phyloP scores from a whole-genome alignment of 2,797 vertebrate species.

The Tapera naevia region DNA sequence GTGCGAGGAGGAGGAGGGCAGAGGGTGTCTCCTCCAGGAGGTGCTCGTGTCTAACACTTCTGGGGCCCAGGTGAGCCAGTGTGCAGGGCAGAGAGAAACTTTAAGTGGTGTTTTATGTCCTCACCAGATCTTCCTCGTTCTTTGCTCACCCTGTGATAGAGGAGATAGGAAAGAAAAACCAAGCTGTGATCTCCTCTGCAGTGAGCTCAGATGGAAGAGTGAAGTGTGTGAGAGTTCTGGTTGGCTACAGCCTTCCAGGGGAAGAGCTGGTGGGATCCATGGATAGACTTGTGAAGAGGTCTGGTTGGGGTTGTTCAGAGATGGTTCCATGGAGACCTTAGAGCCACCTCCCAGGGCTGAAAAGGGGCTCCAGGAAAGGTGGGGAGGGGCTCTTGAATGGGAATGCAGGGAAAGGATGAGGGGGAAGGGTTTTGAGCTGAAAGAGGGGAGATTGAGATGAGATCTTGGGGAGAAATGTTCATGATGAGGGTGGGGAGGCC shows the following conservation, averaged over 20 bases:
- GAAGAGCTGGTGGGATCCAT: background rate
- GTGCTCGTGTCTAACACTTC: background rate
- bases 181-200: background rate
- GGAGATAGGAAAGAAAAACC: rapidly evolving
- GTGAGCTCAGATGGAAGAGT: background rate
- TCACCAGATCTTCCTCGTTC: background rate
- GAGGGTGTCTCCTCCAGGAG: background rate
- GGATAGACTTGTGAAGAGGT: background rate
- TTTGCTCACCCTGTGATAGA: background rate
- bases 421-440: no score
- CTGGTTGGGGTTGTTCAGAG: no score
- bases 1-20: background rate
- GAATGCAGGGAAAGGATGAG: no score
- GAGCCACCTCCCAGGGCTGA: no score
- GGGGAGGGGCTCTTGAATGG: no score
- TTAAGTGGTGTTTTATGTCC: background rate
- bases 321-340: no score
- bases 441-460: no score
- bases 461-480: no score
- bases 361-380: no score
- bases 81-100: background rate
- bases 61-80: background rate
- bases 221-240: background rate
- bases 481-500: no score
- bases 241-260: background rate